A percentile compares a stretch with the other conserved stretches of the same genome.
Evolutionary conservation across 1,140 invertebrate genomes (phyloP).

Genomic region (Diprion similis): DNA sequence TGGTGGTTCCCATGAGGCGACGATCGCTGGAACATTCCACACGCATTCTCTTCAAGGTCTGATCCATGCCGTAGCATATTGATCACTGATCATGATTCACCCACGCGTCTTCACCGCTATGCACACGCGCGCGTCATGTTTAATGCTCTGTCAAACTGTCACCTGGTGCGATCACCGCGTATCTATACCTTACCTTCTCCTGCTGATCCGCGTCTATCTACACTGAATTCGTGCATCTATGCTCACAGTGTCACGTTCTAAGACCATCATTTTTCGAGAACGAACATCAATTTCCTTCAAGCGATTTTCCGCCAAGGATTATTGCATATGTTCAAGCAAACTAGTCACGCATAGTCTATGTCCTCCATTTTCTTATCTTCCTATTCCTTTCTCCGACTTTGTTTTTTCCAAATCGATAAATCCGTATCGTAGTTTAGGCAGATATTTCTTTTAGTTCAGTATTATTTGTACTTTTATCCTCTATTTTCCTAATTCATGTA

Average conservation of each 20-base stretch:
- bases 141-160: constrained; percentile 13
- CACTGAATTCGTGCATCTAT: background rate
- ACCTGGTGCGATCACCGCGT: background rate
- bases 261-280: background rate
- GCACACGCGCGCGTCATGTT: background rate
- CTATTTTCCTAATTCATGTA: no score
- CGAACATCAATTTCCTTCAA: background rate
- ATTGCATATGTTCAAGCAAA: background rate
- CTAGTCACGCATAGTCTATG: background rate
- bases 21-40: constrained; percentile 2
- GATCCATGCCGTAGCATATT: constrained; percentile 10
- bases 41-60: constrained; percentile 15
- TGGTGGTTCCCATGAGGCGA: background rate
- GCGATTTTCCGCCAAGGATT: background rate
- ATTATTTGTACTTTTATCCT: background rate
- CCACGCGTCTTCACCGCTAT: constrained; percentile 6
- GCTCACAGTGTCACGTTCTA: background rate
- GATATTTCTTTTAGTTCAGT: background rate
- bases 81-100: constrained; percentile 13
- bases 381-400: no score
- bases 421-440: no score
- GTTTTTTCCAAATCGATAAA: no score
- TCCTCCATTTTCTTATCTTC: background rate
- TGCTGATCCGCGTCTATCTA: background rate
- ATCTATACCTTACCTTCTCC: background rate